These are phyloP conservation scores for Ypsolopha sequella DNA, from an alignment of 2,888 invertebrate genomes.

Conservation along the genomic window DNA sequence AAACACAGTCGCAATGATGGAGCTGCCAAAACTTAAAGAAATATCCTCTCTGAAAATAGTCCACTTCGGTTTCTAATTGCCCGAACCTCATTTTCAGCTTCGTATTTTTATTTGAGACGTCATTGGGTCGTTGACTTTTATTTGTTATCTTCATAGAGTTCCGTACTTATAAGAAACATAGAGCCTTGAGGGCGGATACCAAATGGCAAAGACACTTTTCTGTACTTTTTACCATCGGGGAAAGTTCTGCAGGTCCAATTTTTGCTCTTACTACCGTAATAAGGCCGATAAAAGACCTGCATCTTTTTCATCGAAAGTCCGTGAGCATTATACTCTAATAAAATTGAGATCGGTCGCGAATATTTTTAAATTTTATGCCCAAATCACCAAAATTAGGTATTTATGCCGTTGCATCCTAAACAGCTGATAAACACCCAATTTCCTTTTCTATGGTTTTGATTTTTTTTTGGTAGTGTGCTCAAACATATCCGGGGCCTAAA, in stretches of 20 bases:
- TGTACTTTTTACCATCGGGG: too few relatives aligned
- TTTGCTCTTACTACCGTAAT: too few relatives aligned
- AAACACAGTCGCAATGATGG: constrained; percentile 1
- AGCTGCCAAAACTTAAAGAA: constrained; percentile 44
- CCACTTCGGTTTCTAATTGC: constrained; percentile 25
- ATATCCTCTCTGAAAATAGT: constrained; percentile 33
- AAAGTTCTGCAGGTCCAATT: too few relatives aligned
- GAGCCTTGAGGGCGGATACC: too few relatives aligned
- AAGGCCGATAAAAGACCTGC: too few relatives aligned
- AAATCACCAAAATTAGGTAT: neutral
- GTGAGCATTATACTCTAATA: neutral
- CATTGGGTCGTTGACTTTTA: constrained; percentile 21
- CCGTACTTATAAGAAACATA: neutral
- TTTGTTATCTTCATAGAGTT: constrained; percentile 8
- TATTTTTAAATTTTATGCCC: neutral
- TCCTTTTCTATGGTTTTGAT: too few relatives aligned
- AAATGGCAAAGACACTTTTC: too few relatives aligned
- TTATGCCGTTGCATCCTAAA: neutral
- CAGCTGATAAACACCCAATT: too few relatives aligned
- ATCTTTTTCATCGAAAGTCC: too few relatives aligned
- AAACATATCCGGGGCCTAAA: too few relatives aligned
- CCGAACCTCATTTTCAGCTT: constrained; percentile 9
- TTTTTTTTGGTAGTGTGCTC: too few relatives aligned
- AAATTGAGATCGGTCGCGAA: neutral
- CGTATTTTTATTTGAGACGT: constrained; percentile 21